Evolutionary conservation across 2,797 vertebrate species (phyloP), one percentile per base, ranked within the genome.

Genomic region (Chelon labrosus): DNA sequence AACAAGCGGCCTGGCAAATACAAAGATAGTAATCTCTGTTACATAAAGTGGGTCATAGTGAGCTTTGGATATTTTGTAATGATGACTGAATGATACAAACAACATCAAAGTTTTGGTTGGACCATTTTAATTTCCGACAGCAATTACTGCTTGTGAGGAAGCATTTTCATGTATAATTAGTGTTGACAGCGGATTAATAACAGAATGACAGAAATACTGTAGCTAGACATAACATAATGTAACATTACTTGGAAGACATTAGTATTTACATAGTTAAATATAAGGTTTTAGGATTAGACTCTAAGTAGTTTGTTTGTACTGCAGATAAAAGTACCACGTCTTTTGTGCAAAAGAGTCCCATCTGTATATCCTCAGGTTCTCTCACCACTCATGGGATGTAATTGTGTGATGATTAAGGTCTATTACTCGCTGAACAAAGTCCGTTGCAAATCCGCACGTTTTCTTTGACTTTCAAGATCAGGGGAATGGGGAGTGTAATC

Each of bases 281-380:
- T 61, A 56, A 54, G 7, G 47, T 49, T 22, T 68, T n/a, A 25
- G 4, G 20, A 59, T 56, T 25, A 27, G 22, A 49, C 31, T 17
- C 42, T 27, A 51, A 19, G 22, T 38, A 3, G 4, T 55, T 60
- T 62, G 49, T 12, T 50, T 59, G 7, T 47, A 14, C 8, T 69
- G 20, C 62, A 35, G 58, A 41, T 56, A 25, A 65, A 73, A 31
- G 9, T 47, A 51, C 52, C 63, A 79, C 59, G 12, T 53, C 20
- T 19, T 62, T 58, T 50, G 16, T 14, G n/a, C 17, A 62, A 60
- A 65, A 27, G 12, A 54, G 10, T 68, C 22, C 66, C 65, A 69
- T 76, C 38, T 87, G 70, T 62, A 54, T 74, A 64, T 77, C 62
- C 49, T 75, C 22, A 38, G 39, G 10, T 79, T 62, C 20, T 41